phyloP scores from a whole-genome alignment of 2,888 invertebrate genomes.

The Agrenia bidenticulata region DNA sequence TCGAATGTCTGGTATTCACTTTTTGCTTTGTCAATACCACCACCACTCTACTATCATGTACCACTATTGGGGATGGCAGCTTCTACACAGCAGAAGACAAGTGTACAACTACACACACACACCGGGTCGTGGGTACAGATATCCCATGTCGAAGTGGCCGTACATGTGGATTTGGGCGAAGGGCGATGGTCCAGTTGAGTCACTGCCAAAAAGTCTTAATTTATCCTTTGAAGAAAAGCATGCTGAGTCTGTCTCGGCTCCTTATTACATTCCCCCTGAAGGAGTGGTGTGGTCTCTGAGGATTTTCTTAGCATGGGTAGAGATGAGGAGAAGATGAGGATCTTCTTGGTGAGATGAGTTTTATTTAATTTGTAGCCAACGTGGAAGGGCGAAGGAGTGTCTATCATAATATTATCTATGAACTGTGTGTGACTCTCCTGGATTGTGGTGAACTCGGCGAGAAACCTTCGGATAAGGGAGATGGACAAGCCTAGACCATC shows the following conservation, averaged over 20 bases:
- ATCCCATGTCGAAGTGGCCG: not conserved
- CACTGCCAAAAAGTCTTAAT: slow-evolving; percentile 41
- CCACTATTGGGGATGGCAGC: not conserved
- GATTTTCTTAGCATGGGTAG: too few species aligned
- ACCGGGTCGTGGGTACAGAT: not conserved
- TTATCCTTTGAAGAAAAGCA: slow-evolving; percentile 28
- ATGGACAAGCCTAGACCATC: too few species aligned
- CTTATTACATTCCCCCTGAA: too few species aligned
- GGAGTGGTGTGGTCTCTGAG: too few species aligned
- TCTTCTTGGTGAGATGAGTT: too few species aligned
- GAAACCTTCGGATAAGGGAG: too few species aligned
- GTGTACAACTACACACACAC: not conserved
- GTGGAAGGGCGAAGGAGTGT: too few species aligned
- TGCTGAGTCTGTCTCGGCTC: not conserved
- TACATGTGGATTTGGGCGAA: slow-evolving; percentile 19
- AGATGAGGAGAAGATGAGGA: too few species aligned
- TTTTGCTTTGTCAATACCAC: slow-evolving; percentile 3
- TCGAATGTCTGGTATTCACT: slow-evolving; percentile 7
- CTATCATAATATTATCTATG: too few species aligned
- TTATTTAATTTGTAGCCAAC: too few species aligned
- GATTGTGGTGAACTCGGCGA: too few species aligned
- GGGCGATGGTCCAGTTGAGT: slow-evolving; percentile 45
- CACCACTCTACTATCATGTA: not conserved
- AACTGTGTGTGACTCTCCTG: too few species aligned
- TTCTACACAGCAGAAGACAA: not conserved